A percentile compares a stretch with the other conserved stretches of the same genome.
Evolutionary conservation across 2,888 invertebrate species (phyloP).

Genomic region (Alitta virens): DNA sequence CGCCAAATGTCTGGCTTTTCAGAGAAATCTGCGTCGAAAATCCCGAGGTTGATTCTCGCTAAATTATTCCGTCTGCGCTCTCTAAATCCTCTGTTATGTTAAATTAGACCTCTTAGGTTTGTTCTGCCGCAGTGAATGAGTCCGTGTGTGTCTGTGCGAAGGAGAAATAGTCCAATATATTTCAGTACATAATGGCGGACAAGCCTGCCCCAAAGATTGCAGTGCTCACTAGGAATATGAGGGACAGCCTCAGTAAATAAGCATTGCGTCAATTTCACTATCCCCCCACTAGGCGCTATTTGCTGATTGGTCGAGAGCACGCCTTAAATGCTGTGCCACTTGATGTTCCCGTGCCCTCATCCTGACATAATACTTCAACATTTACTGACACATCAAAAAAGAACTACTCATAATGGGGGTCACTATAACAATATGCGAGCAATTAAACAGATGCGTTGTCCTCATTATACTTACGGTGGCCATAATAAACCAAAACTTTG

Average conservation of each 20-base stretch:
- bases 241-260: conserved; percentile 14
- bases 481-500: too few species aligned
- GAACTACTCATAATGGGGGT: too few species aligned
- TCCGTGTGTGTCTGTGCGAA: neutral
- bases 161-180: neutral
- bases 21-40: too few species aligned
- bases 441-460: too few species aligned
- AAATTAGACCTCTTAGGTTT: conserved; percentile 5
- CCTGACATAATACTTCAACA: too few species aligned
- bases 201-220: neutral
- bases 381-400: too few species aligned
- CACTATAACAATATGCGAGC: too few species aligned
- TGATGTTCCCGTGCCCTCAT: too few species aligned
- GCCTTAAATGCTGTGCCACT: too few species aligned
- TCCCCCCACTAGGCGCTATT: conserved; percentile 17
- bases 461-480: too few species aligned
- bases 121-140: neutral
- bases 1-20: neutral
- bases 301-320: neutral
- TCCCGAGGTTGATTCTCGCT: too few species aligned
- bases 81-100: neutral
- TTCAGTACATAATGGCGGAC: conserved; percentile 18
- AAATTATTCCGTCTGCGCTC: too few species aligned
- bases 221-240: conserved; percentile 19
- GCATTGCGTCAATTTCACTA: conserved; percentile 16